These are phyloP conservation scores for Bubo blakistoni DNA, from an alignment of 2,113 vertebrate species.

Conservation along the genomic window DNA sequence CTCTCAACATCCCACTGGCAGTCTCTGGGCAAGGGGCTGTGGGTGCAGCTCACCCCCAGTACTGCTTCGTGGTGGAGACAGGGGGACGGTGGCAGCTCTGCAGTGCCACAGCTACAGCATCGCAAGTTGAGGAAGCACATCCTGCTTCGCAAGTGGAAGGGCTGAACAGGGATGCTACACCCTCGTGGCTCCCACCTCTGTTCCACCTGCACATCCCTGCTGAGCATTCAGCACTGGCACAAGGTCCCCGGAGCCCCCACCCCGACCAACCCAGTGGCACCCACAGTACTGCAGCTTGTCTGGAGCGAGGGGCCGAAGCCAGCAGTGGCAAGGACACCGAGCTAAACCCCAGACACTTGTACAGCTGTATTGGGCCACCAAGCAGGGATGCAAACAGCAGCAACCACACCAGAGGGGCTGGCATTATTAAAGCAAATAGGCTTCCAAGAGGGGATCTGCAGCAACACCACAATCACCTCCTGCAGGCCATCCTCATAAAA, in stretches of 20 bases:
- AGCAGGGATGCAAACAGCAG: not conserved
- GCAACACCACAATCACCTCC: not conserved
- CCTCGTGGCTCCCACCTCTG: not conserved
- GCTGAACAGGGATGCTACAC: no score
- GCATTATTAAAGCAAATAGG: not conserved
- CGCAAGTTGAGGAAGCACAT: not conserved
- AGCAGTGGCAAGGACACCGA: accelerated
- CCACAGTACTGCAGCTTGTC: accelerated
- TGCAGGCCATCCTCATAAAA: not conserved
- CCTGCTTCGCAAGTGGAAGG: not conserved
- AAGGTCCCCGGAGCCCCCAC: accelerated
- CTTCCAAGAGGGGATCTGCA: not conserved
- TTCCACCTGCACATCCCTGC: not conserved
- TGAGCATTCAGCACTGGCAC: accelerated
- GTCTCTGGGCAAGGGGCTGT: not conserved
- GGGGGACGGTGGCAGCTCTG: not conserved
- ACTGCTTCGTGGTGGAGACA: accelerated
- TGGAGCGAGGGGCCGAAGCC: not conserved
- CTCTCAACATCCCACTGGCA: not conserved
- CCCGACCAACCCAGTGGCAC: not conserved
- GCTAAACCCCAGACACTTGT: not conserved
- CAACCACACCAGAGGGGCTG: not conserved
- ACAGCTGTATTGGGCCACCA: not conserved
- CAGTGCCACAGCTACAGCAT: not conserved
- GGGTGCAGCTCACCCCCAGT: not conserved